These are phyloP conservation scores for Vanacampus margaritifer DNA, from an alignment of 2,113 vertebrate genomes.

Conservation along the genomic window DNA sequence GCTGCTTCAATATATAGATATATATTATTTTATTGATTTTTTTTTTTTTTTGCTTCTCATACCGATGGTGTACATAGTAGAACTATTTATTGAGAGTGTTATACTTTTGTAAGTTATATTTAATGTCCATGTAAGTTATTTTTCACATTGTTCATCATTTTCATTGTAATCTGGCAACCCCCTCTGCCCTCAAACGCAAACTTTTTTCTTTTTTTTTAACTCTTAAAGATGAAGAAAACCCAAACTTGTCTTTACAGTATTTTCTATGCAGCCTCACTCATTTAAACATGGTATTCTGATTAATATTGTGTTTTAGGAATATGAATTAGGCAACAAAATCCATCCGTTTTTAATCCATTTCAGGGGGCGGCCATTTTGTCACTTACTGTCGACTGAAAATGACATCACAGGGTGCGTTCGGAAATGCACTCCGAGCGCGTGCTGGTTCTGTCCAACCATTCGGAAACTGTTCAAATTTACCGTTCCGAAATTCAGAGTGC, in stretches of 20 bases:
- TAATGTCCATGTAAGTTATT: constrained; percentile 99
- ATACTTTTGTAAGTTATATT: constrained; percentile 99
- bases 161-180: constrained; percentile 18
- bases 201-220: not conserved
- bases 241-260: constrained; percentile 20
- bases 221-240: constrained; percentile 3
- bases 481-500: too few relatives aligned
- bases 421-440: too few relatives aligned
- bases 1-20: constrained; percentile 85
- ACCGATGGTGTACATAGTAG: constrained; percentile 99
- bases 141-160: constrained; percentile 85
- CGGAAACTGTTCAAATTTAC: too few relatives aligned
- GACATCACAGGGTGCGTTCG: too few relatives aligned
- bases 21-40: constrained; percentile 82
- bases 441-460: too few relatives aligned
- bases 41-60: constrained; percentile 87
- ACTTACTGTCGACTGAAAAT: too few relatives aligned
- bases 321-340: too few relatives aligned
- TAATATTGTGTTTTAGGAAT: too few relatives aligned
- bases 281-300: too few relatives aligned
- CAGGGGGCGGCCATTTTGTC: too few relatives aligned
- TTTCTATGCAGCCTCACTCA: too few relatives aligned
- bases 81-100: constrained; percentile 99
- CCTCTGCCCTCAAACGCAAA: not conserved
- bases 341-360: too few relatives aligned